phyloP scores from a whole-genome alignment of 2,113 vertebrate genomes.

The Uria lomvia region DNA sequence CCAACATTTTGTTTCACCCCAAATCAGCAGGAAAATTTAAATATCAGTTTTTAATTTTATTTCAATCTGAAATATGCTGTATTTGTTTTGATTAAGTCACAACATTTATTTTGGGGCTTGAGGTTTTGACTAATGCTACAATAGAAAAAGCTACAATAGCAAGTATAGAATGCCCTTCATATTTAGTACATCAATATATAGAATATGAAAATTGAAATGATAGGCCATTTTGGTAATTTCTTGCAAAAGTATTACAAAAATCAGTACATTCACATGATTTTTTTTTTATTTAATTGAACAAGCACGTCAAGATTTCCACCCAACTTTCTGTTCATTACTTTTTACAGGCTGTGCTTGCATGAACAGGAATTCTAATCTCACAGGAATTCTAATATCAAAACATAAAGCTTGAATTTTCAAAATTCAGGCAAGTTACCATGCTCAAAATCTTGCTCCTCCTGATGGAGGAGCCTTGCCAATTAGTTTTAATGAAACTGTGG shows the following conservation, averaged over 20 bases:
- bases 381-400: background rate
- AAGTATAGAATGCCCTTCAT: background rate
- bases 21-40: background rate
- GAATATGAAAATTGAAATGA: background rate
- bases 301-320: background rate
- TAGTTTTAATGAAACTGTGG: background rate
- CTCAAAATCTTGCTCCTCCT: background rate
- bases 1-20: background rate
- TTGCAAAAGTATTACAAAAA: background rate
- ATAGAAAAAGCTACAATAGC: background rate
- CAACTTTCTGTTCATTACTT: background rate
- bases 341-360: background rate
- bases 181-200: background rate
- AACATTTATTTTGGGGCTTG: background rate
- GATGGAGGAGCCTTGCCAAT: background rate
- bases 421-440: background rate
- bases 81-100: background rate
- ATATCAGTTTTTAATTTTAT: background rate
- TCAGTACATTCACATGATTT: background rate
- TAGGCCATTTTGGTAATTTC: background rate
- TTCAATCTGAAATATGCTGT: background rate
- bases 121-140: background rate
- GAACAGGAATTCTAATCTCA: background rate
- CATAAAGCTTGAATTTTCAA: background rate
- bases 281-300: background rate